phyloP scores from a whole-genome alignment of 2,113 vertebrate species.

The Actinemys pallida region DNA sequence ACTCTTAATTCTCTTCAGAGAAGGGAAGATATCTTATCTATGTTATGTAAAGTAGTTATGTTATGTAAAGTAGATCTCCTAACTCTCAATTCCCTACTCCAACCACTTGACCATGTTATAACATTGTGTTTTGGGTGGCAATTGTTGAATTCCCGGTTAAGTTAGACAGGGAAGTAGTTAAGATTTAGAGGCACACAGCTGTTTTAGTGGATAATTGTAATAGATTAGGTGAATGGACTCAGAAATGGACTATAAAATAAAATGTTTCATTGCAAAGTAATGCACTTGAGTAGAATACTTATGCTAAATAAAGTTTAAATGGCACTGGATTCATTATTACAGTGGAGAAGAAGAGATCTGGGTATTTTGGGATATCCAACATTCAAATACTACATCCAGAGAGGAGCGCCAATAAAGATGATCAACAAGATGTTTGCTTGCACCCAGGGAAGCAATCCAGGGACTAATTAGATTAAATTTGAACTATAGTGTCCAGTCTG shows the following conservation, averaged over 20 bases:
- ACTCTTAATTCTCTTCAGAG: background rate
- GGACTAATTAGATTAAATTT: background rate
- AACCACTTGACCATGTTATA: background rate
- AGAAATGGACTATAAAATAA: background rate
- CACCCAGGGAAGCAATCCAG: background rate
- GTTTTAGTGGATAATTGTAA: background rate
- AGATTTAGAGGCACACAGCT: background rate
- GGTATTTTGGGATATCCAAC: background rate
- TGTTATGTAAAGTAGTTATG: background rate
- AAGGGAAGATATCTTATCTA: background rate
- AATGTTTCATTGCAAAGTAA: background rate
- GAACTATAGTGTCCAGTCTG: background rate
- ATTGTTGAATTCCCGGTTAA: background rate
- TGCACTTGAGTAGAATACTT: background rate
- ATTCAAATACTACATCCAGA: background rate
- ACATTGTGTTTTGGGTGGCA: background rate
- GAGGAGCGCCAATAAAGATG: background rate
- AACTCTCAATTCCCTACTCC: background rate
- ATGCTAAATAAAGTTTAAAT: background rate
- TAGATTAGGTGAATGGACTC: background rate
- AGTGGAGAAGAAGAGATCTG: background rate
- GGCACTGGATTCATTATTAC: background rate
- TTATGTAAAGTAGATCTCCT: background rate
- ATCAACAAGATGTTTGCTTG: background rate
- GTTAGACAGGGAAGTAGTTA: background rate